Conservation (phyloP, 2,888 invertebrate species). For the Ophonus ardosiacus region DNA sequence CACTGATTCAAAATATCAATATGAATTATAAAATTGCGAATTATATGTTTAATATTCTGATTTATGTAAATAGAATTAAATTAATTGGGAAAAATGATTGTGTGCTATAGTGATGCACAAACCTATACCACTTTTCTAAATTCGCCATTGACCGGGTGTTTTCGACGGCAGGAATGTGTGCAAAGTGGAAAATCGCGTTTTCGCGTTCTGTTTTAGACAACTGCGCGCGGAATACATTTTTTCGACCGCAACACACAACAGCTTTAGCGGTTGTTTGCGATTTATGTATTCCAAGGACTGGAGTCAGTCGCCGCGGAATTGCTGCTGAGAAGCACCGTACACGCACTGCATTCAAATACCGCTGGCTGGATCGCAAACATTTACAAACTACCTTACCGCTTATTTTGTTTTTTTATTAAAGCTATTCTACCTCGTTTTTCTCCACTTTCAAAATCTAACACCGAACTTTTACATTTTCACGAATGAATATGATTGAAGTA, state of each 20-base stretch:
- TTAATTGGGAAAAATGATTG: neutral
- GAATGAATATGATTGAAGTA: neutral
- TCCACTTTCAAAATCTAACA: neutral
- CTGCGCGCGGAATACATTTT: slow-evolving; percentile 60
- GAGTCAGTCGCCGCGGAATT: slow-evolving; percentile 44
- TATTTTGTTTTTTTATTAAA: neutral
- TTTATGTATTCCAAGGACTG: slow-evolving; percentile 62
- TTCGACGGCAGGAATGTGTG: slow-evolving; percentile 40
- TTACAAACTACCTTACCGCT: neutral
- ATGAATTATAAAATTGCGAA: neutral
- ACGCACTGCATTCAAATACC: slow-evolving; percentile 3
- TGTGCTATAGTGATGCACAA: neutral
- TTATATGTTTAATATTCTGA: neutral
- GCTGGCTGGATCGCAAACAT: neutral
- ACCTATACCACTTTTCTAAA: too few species aligned
- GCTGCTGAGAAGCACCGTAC: slow-evolving; percentile 40
- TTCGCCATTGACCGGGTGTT: neutral
- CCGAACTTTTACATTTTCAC: neutral
- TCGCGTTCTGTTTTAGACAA: slow-evolving; percentile 58
- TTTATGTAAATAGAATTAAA: neutral
- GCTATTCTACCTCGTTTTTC: neutral
- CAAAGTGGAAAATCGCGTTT: slow-evolving; percentile 56
- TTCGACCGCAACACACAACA: slow-evolving; percentile 56
- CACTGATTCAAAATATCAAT: neutral
- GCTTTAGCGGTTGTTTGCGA: slow-evolving; percentile 49